These are phyloP conservation scores for Saccostrea glomerata DNA, from an alignment of 1,140 invertebrate genomes.

Conservation along the genomic window DNA sequence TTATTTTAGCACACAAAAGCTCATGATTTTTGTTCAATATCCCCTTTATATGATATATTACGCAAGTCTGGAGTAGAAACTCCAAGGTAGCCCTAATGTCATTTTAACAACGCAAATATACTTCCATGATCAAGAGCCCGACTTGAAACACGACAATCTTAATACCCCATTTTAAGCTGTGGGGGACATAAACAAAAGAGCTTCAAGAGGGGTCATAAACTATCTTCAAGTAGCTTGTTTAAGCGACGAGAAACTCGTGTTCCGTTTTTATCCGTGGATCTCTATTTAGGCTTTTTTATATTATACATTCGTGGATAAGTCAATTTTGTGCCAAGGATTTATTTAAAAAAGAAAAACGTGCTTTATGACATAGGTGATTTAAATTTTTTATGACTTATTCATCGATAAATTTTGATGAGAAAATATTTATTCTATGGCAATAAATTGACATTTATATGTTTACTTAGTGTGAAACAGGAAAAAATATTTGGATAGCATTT, in stretches of 20 bases:
- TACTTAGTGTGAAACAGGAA: neutral
- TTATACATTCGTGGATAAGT: neutral
- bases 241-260: neutral
- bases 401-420: neutral
- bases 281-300: neutral
- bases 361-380: neutral
- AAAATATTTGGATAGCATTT: neutral
- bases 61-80: no score
- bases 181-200: neutral
- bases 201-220: neutral
- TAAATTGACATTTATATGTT: constrained; percentile 17
- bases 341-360: neutral
- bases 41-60: no score
- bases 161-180: neutral
- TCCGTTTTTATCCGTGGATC: neutral
- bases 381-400: neutral
- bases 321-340: neutral
- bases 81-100: neutral
- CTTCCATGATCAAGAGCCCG: neutral
- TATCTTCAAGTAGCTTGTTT: neutral
- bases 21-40: no score
- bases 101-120: constrained; percentile 12
- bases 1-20: no score
- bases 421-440: neutral
- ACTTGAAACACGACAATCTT: neutral